Evolutionary conservation across 2,888 invertebrate species (phyloP).

Genomic region (Brachyptera risi): DNA sequence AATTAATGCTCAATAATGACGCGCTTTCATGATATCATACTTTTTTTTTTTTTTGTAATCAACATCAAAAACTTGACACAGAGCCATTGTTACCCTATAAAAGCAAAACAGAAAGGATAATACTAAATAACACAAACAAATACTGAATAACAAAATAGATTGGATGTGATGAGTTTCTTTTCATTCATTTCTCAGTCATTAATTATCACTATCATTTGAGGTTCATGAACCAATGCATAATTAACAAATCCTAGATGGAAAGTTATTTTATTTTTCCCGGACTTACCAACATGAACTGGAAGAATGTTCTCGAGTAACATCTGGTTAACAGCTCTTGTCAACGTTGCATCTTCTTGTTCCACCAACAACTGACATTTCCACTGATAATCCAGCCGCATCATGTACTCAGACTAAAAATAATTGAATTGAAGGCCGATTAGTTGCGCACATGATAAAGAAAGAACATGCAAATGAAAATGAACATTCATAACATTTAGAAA

Average conservation of each 20-base stretch:
- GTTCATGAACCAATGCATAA: too few species aligned
- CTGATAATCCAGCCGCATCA: slow-evolving; percentile 80
- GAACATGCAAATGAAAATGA: too few species aligned
- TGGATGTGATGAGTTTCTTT: background rate
- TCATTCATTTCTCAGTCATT: background rate
- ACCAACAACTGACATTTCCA: slow-evolving; percentile 73
- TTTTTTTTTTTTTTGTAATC: too few species aligned
- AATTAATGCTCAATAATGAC: too few species aligned
- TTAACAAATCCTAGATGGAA: background rate
- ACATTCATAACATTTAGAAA: too few species aligned
- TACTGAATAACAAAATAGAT: background rate
- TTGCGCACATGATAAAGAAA: too few species aligned
- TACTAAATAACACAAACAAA: background rate
- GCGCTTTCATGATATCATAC: too few species aligned
- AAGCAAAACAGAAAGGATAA: too few species aligned
- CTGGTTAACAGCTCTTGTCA: slow-evolving; percentile 83
- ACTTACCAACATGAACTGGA: slow-evolving; percentile 82
- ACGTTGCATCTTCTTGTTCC: slow-evolving; percentile 81
- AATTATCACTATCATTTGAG: too few species aligned
- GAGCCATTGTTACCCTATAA: too few species aligned
- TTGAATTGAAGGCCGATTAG: too few species aligned
- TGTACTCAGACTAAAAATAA: slow-evolving; percentile 64
- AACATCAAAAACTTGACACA: too few species aligned
- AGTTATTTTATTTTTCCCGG: background rate
- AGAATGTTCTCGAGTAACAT: slow-evolving; percentile 88